Conservation (phyloP, 2,797 vertebrate species). For the Mus caroli region DNA sequence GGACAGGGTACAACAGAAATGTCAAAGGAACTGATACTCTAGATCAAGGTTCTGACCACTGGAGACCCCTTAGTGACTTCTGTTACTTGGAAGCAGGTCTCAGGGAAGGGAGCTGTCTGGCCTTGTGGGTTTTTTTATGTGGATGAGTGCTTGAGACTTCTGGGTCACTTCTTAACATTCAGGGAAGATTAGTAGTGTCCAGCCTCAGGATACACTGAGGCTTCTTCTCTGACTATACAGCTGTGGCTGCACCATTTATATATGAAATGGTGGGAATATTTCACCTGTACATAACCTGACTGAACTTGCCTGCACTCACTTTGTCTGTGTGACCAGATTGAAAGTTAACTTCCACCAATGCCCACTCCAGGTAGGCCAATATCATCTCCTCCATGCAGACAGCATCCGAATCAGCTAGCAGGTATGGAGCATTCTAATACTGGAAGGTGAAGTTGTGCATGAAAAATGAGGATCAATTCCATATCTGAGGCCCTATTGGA, state of each 20-base stretch:
- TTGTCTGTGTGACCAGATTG: neutral
- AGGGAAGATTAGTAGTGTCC: fast-evolving
- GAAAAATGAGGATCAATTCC: neutral
- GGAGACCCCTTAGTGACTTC: fast-evolving
- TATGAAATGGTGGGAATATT: neutral
- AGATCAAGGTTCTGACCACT: fast-evolving
- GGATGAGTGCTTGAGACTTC: neutral
- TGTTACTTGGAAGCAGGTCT: too few species aligned
- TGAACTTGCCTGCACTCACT: neutral
- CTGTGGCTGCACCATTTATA: fast-evolving
- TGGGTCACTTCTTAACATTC: neutral
- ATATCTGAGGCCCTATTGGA: neutral
- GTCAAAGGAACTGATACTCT: neutral
- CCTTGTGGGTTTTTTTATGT: fast-evolving
- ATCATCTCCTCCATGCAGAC: neutral
- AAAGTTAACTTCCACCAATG: neutral
- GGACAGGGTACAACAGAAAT: neutral
- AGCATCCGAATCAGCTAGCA: neutral
- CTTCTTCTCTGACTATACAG: neutral
- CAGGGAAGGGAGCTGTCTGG: fast-evolving
- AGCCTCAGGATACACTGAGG: too few species aligned
- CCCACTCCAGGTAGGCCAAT: neutral
- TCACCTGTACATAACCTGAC: fast-evolving
- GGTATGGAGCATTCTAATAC: neutral
- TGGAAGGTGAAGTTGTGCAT: neutral